Evolutionary conservation across 92 coral and sea anemone species (phyloP).

Genomic region (Siderastrea radians): DNA sequence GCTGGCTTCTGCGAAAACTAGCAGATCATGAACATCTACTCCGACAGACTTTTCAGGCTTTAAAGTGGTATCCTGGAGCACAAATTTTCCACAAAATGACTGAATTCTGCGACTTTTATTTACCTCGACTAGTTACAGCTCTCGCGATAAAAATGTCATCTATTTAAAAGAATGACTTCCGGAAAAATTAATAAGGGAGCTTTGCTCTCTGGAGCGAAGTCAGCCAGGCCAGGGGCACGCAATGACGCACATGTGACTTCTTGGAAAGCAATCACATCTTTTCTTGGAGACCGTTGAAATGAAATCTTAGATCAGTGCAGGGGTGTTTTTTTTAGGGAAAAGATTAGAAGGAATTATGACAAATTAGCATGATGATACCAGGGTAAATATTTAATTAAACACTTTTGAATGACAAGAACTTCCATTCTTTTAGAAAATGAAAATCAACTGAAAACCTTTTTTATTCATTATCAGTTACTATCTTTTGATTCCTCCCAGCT

Average conservation of each 20-base stretch:
- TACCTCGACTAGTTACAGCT: neutral
- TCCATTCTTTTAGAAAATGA: neutral
- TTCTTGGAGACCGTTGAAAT: neutral
- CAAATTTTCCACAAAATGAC: neutral
- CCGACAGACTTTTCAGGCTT: neutral
- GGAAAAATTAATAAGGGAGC: neutral
- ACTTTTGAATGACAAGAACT: neutral
- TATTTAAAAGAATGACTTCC: conserved; percentile 3
- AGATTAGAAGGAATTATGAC: neutral
- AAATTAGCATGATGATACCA: neutral
- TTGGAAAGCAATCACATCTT: neutral
- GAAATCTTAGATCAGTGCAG: too few species aligned
- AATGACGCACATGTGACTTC: conserved; percentile 2
- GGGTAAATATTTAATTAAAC: neutral
- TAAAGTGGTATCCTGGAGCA: neutral
- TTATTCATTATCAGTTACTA: too few species aligned
- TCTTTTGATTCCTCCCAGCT: too few species aligned
- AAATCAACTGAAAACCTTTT: neutral
- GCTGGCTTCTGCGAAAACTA: neutral
- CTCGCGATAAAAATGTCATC: neutral
- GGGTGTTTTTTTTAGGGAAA: too few species aligned
- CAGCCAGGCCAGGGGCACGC: conserved; percentile 14
- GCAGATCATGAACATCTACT: neutral
- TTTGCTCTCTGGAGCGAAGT: neutral
- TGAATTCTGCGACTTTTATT: neutral